These are phyloP conservation scores for Caenorhabditis macrosperma DNA, from an alignment of 2,888 invertebrate species.

Conservation along the genomic window DNA sequence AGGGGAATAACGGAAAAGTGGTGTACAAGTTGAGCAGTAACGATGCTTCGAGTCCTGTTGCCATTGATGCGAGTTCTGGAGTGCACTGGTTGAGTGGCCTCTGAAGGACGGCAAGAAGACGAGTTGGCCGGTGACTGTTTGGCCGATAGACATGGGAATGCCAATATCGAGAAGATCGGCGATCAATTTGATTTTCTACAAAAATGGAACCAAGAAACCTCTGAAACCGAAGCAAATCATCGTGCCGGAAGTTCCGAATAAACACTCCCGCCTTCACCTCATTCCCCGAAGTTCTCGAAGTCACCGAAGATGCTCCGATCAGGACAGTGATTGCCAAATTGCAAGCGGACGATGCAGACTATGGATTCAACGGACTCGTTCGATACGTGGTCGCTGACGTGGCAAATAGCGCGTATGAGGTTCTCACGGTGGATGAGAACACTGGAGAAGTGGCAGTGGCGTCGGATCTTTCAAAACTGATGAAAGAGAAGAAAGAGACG, in stretches of 20 bases:
- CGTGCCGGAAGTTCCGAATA: constrained; percentile 53
- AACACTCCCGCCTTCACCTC: constrained; percentile 49
- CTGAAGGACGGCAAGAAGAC: constrained; percentile 84
- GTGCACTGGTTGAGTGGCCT: constrained; percentile 58
- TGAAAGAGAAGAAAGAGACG: constrained; percentile 29
- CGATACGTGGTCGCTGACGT: constrained; percentile 91
- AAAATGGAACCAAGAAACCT: constrained; percentile 81
- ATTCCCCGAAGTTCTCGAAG: constrained; percentile 54
- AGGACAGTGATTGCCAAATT: constrained; percentile 81
- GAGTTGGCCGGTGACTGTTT: constrained; percentile 89
- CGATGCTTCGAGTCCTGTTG: constrained; percentile 85
- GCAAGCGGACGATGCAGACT: constrained; percentile 89
- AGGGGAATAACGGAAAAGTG: constrained; percentile 94
- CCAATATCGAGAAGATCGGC: constrained; percentile 94
- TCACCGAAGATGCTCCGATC: constrained; percentile 63
- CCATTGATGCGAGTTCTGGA: constrained; percentile 68
- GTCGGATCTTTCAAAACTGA: constrained; percentile 34
- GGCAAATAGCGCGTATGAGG: constrained; percentile 83
- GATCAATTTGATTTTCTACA: constrained; percentile 88
- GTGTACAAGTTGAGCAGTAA: constrained; percentile 84
- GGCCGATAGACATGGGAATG: constrained; percentile 94
- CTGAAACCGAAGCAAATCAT: constrained; percentile 62
- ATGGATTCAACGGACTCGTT: constrained; percentile 92
- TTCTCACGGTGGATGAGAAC: constrained; percentile 80
- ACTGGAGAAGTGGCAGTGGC: constrained; percentile 68